Base-by-base conservation (phyloP, 2,888 invertebrate species). In the Sturmia bella region DNA sequence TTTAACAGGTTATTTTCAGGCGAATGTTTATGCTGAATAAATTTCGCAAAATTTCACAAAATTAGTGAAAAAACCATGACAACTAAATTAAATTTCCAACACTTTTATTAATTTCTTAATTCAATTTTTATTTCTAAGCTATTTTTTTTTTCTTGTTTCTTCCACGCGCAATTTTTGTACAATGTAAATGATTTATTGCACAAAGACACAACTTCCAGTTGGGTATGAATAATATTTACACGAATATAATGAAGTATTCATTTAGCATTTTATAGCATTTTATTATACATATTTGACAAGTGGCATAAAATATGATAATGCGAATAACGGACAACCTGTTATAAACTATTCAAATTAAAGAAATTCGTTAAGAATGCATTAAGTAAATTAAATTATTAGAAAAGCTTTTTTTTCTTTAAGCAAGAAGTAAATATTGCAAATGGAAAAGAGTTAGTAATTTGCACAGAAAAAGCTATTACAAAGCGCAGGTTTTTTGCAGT, bases 281-380 rank as follows among this genome's bases (percentile, higher is more conserved):
- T 59, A 59, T 78, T 72, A 64, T n/a, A n/a, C n/a, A n/a, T 59
- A 32, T 69, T 43, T 78, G 78, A 72, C 72, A 78, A 52, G 41
- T 66, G 78, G n/a, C 52, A 78, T 78, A 72, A 78, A 57, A 72
- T 78, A 78, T 72, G 72, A 72, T 78, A 64, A 72, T 64, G 17
- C n/a, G 21, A 21, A 1, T 5, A 56, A 45, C 13, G 9, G 56
- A 56, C 73, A 56, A 69, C 32, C 37, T 52, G 37, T 43, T 59
- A 45, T 50, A 66, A 75, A 75, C 41, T 54, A 63, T 76, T 45
- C 50, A 63, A 63, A 48, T 56, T 73, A 63, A 56, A 74, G n/a
- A 32, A 19, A 19, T 63, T 61, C 9, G 19, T 54, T 59, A 66
- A 76, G 41, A 41, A 75, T 45, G 21, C 75, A 76, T 76, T 76